phyloP scores from a whole-genome alignment of 2,113 vertebrate species.

The Stegastes partitus region DNA sequence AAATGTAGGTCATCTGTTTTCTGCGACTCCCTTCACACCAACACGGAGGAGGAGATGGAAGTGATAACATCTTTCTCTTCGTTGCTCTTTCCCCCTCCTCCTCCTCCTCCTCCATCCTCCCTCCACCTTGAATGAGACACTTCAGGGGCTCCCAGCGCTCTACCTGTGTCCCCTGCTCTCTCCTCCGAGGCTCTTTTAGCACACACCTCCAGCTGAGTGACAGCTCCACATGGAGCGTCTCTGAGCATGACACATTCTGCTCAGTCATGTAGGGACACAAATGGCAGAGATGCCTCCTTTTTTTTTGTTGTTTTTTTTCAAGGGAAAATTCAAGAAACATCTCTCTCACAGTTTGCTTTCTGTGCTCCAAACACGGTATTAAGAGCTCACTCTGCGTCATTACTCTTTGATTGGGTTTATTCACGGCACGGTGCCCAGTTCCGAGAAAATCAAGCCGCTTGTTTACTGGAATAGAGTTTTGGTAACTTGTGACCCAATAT shows the following conservation, averaged over 20 bases:
- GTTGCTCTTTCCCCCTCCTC: slow-evolving; percentile 1
- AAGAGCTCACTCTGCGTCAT: slow-evolving; percentile 19
- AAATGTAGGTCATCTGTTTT: slow-evolving; percentile 81
- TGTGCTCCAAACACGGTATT: slow-evolving; percentile 25
- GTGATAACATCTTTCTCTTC: slow-evolving; percentile 68
- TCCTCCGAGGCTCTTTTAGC: slow-evolving; percentile 20
- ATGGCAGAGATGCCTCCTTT: slow-evolving; percentile 7
- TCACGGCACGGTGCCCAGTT: slow-evolving; percentile 23
- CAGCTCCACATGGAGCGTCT: slow-evolving; percentile 36
- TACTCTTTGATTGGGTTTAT: slow-evolving; percentile 37
- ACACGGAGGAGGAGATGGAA: slow-evolving; percentile 57
- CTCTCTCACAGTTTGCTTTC: background rate
- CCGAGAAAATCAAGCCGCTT: slow-evolving; percentile 29
- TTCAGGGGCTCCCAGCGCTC: slow-evolving; percentile 63
- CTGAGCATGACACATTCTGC: slow-evolving; percentile 27
- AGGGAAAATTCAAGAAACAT: background rate
- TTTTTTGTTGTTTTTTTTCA: background rate
- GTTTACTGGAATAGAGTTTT: slow-evolving; percentile 23
- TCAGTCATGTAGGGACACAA: slow-evolving; percentile 11
- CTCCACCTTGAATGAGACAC: slow-evolving; percentile 61
- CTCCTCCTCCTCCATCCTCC: background rate
- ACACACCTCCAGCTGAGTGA: slow-evolving; percentile 39
- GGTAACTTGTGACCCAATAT: slow-evolving; percentile 13
- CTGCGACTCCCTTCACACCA: slow-evolving; percentile 60
- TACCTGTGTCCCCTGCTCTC: slow-evolving; percentile 45